Percentiles rank a stretch among this genome's conserved stretches.
Conservation (phyloP, 2,113 vertebrate genomes). For the Ellobius talpinus region DNA sequence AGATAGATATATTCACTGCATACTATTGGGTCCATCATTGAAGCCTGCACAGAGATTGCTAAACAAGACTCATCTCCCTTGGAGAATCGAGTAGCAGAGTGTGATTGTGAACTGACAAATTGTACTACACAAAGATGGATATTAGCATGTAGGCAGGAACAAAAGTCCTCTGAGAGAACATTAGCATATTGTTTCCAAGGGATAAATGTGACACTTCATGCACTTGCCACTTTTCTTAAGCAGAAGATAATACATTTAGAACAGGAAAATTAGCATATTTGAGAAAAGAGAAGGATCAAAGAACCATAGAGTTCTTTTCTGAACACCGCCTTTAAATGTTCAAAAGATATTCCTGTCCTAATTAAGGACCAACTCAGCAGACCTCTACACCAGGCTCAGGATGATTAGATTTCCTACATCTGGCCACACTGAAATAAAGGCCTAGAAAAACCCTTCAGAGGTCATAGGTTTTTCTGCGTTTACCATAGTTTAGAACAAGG, state of each 20-base stretch:
- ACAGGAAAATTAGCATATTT: slow-evolving; percentile 66
- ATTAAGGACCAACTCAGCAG: slow-evolving; percentile 22
- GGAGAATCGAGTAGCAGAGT: slow-evolving; percentile 8
- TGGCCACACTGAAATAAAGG: not conserved
- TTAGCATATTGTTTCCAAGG: slow-evolving; percentile 62
- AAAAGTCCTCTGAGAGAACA: slow-evolving; percentile 27
- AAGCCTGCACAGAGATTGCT: not conserved
- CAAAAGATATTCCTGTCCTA: slow-evolving; percentile 27
- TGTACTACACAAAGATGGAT: slow-evolving; percentile 12
- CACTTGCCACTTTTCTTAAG: slow-evolving; percentile 59
- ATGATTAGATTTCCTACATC: not conserved
- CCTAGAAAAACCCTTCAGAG: not conserved
- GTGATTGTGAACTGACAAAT: slow-evolving; percentile 40
- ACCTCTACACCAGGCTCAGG: not conserved
- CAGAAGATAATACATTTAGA: slow-evolving; percentile 64
- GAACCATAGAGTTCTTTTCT: slow-evolving; percentile 35
- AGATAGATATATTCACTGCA: not conserved
- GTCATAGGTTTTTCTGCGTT: not conserved
- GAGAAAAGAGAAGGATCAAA: slow-evolving; percentile 54
- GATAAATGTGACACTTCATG: slow-evolving; percentile 51
- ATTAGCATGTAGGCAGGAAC: slow-evolving; percentile 55
- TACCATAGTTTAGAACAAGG: not conserved
- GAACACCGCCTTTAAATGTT: not conserved
- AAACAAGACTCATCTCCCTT: not conserved
- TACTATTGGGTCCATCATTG: not conserved